These are phyloP conservation scores for Amphiprion ocellaris DNA, from an alignment of 2,113 vertebrate genomes.

Conservation along the genomic window DNA sequence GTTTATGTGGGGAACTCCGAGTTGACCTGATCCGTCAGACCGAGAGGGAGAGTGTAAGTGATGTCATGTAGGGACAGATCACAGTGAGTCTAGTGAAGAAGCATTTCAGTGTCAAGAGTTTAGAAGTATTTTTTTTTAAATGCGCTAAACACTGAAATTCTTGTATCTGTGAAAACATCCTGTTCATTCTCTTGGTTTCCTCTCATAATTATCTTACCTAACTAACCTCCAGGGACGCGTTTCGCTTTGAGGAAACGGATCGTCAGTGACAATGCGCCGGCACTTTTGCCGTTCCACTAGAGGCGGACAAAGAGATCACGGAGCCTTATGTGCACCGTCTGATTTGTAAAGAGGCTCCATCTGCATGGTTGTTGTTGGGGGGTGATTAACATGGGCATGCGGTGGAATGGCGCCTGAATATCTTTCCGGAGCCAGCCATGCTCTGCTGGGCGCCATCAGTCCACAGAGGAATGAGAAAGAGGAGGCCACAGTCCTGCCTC, in stretches of 20 bases:
- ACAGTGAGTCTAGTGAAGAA: conserved; percentile 1
- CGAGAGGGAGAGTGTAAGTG: conserved; percentile 35
- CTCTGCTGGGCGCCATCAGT: conserved; percentile 67
- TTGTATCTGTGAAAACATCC: conserved; percentile 3
- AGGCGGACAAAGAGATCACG: conserved; percentile 59
- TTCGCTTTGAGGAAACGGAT: conserved; percentile 24
- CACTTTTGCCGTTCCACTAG: conserved; percentile 35
- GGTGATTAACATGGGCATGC: conserved; percentile 73
- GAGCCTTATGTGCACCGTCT: conserved; percentile 68
- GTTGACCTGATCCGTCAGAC: conserved; percentile 55
- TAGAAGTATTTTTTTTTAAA: not conserved
- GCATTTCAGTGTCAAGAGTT: conserved; percentile 3
- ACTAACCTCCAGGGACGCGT: conserved; percentile 28
- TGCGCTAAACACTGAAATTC: conserved; percentile 6
- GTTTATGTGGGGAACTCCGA: conserved; percentile 58
- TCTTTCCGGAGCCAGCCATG: conserved; percentile 52
- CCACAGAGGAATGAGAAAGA: conserved; percentile 54
- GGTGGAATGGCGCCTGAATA: conserved; percentile 59
- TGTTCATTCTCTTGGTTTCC: not conserved
- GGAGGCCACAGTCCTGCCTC: conserved; percentile 42
- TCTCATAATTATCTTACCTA: conserved; percentile 45
- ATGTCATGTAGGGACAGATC: conserved; percentile 55
- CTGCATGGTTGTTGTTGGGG: conserved; percentile 72
- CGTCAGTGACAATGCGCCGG: conserved; percentile 23
- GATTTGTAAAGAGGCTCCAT: conserved; percentile 76